Conservation (phyloP, 2,797 vertebrate species). For the Amazona ochrocephala region DNA sequence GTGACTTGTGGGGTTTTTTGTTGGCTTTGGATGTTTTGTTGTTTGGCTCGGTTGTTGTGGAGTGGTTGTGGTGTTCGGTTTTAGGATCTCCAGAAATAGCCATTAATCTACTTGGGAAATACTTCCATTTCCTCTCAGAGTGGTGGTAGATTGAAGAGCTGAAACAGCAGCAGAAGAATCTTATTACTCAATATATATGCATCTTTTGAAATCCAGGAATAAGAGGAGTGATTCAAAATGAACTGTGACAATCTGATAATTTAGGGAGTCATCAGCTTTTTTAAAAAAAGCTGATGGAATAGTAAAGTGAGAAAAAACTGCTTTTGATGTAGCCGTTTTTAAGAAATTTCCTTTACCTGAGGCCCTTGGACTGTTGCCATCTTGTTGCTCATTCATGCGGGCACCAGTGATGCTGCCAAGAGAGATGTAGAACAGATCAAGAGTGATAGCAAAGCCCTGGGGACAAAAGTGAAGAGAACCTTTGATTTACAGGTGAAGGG, state of each 20-base stretch:
- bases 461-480: neutral
- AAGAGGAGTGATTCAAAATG: neutral
- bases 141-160: neutral
- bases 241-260: neutral
- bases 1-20: neutral
- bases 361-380: neutral
- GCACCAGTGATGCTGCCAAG: neutral
- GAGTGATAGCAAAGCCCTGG: neutral
- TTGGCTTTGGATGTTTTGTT: neutral
- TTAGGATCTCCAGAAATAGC: neutral
- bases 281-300: neutral
- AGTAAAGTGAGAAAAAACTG: neutral
- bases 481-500: neutral
- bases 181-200: fast-evolving
- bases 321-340: neutral
- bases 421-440: neutral
- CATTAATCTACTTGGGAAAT: neutral
- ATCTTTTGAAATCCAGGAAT: neutral
- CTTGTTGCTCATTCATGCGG: neutral
- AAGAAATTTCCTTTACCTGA: neutral
- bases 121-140: neutral
- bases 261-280: neutral
- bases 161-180: neutral
- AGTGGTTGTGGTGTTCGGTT: neutral
- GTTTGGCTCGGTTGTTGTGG: neutral